These are phyloP conservation scores for Cygnus buccinator DNA, from an alignment of 2,113 vertebrate species.

Conservation along the genomic window DNA sequence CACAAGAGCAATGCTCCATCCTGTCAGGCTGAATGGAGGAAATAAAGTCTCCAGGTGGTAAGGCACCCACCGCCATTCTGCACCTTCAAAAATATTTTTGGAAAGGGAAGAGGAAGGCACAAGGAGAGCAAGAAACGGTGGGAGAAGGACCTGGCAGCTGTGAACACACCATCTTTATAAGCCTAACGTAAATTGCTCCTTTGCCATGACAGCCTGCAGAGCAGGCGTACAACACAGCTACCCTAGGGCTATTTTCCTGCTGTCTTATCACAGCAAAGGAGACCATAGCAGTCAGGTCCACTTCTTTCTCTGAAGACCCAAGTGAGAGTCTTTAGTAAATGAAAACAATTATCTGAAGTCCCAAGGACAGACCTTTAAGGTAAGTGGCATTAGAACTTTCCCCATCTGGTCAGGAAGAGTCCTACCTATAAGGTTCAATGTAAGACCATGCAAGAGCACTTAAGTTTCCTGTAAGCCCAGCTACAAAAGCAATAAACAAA, in stretches of 20 bases:
- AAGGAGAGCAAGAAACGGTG: neutral
- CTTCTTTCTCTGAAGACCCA: fast-evolving
- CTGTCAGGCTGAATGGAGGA: neutral
- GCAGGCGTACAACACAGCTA: fast-evolving
- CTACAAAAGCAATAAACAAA: neutral
- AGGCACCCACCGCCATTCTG: fast-evolving
- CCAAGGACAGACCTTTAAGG: neutral
- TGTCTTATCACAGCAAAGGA: neutral
- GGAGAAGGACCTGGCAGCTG: neutral
- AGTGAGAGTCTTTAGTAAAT: neutral
- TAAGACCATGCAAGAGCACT: neutral
- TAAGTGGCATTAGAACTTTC: fast-evolving
- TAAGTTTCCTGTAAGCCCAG: neutral
- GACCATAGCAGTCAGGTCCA: fast-evolving
- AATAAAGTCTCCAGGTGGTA: neutral
- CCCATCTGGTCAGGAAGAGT: neutral
- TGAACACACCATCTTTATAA: neutral
- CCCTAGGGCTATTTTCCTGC: neutral
- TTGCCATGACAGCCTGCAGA: neutral
- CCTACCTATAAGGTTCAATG: fast-evolving
- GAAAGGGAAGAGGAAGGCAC: neutral
- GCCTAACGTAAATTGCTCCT: neutral
- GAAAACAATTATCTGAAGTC: neutral
- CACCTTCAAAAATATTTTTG: neutral
- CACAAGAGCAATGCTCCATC: neutral